These are phyloP conservation scores for Tyrannus savana DNA, from an alignment of 2,113 vertebrate species.

Conservation along the genomic window DNA sequence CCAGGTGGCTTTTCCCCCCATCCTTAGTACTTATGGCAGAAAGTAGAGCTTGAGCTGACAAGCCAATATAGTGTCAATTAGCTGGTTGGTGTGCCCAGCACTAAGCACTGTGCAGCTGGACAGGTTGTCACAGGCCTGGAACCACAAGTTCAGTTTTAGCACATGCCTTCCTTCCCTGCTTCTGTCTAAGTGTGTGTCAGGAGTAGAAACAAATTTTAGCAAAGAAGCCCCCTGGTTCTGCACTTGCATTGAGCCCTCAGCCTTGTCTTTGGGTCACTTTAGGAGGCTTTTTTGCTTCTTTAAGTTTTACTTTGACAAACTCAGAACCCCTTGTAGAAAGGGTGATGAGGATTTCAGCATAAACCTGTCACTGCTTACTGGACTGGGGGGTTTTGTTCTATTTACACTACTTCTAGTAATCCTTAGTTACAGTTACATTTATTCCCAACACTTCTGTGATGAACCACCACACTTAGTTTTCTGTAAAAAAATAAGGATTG, in stretches of 20 bases:
- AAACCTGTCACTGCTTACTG: neutral
- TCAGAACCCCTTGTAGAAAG: neutral
- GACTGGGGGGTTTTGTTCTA: neutral
- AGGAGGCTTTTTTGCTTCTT: neutral
- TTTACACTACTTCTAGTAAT: neutral
- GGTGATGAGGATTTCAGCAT: neutral
- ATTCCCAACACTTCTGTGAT: neutral
- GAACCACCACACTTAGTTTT: neutral
- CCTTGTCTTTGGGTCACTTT: neutral
- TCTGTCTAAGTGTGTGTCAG: neutral
- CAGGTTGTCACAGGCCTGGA: neutral
- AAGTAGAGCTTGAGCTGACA: neutral
- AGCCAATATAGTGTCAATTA: slow-evolving; percentile 1
- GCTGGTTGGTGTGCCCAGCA: neutral
- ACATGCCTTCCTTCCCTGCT: neutral
- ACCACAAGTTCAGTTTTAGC: neutral
- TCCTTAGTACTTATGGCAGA: neutral
- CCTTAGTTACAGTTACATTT: neutral
- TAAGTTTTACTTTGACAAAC: neutral
- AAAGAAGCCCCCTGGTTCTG: rapidly evolving
- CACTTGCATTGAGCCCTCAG: neutral
- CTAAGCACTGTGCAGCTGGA: neutral
- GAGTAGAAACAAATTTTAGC: neutral
- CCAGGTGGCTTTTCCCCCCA: neutral
- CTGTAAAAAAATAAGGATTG: neutral